These are phyloP conservation scores for Leucosticte australis DNA, from an alignment of 2,113 vertebrate genomes.

Conservation along the genomic window DNA sequence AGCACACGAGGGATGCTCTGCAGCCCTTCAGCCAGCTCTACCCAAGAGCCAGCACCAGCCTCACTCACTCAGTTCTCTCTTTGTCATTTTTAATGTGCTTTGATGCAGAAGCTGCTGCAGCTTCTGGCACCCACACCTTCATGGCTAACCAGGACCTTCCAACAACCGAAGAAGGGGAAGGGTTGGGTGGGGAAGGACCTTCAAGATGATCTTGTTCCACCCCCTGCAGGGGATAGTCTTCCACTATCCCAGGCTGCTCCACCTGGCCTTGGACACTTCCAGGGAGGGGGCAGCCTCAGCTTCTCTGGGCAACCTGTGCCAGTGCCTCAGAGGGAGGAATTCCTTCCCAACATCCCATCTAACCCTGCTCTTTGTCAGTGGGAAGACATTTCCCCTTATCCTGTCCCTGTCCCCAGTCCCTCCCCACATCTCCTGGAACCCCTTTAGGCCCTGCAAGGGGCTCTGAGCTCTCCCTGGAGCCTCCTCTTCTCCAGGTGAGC, in stretches of 20 bases:
- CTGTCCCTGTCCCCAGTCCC: neutral
- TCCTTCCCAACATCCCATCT: neutral
- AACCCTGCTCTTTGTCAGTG: neutral
- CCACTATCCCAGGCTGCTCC: neutral
- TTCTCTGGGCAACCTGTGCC: neutral
- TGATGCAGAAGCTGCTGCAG: neutral
- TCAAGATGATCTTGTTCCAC: neutral
- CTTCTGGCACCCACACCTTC: neutral
- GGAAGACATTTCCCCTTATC: neutral
- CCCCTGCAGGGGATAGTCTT: neutral
- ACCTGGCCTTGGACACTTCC: neutral
- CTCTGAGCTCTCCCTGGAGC: neutral
- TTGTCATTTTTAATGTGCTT: neutral
- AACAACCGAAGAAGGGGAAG: neutral
- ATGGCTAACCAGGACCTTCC: neutral
- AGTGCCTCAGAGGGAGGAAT: neutral
- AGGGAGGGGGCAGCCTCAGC: neutral
- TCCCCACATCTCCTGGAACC: neutral
- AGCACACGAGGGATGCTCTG: neutral
- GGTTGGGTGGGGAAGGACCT: neutral
- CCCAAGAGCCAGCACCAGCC: neutral
- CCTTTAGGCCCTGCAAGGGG: neutral
- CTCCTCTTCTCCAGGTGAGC: neutral
- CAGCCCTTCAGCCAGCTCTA: neutral
- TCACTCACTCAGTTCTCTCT: neutral